A percentile compares a stretch with the other conserved stretches of the same genome.
phyloP scores from a whole-genome alignment of 2,113 vertebrate genomes.

The Urocolius indicus region DNA sequence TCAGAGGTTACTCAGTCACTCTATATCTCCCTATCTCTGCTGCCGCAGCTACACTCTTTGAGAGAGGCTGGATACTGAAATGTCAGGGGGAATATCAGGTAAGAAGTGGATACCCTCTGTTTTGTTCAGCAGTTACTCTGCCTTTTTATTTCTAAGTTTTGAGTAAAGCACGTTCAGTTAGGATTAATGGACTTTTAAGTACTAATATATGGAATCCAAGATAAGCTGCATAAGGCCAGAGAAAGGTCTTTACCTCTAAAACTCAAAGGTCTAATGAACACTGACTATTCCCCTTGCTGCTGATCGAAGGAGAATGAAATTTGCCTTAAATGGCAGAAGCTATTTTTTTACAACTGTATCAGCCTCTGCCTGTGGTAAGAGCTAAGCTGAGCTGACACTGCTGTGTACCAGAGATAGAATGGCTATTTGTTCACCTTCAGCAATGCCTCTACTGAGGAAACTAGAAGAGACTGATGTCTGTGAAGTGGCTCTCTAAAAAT shows the following conservation, averaged over 20 bases:
- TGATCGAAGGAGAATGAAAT: slow-evolving; percentile 5
- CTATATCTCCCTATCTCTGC: slow-evolving; percentile 42
- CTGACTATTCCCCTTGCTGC: not conserved
- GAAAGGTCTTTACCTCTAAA: slow-evolving; percentile 38
- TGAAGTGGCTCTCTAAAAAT: not conserved
- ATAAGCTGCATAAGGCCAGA: slow-evolving; percentile 40
- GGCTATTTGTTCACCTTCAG: not conserved
- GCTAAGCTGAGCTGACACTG: not conserved
- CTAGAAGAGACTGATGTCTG: not conserved
- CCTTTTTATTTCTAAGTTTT: slow-evolving; percentile 53
- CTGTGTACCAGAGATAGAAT: not conserved
- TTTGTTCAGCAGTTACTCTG: slow-evolving; percentile 17
- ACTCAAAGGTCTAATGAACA: slow-evolving; percentile 22
- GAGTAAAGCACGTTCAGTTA: not conserved
- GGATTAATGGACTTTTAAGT: slow-evolving; percentile 55
- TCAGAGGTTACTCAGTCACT: slow-evolving; percentile 52
- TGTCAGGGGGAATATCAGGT: slow-evolving; percentile 62
- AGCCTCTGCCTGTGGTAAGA: not conserved
- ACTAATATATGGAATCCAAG: slow-evolving; percentile 23
- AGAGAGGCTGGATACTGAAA: slow-evolving; percentile 49
- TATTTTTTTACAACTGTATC: not conserved
- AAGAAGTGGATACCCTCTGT: slow-evolving; percentile 7
- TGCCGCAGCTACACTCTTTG: not conserved
- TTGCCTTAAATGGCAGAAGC: not conserved
- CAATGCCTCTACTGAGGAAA: not conserved